Evolutionary conservation across 92 coral and sea anemone genomes (phyloP).

Genomic region (Muricea muricata): DNA sequence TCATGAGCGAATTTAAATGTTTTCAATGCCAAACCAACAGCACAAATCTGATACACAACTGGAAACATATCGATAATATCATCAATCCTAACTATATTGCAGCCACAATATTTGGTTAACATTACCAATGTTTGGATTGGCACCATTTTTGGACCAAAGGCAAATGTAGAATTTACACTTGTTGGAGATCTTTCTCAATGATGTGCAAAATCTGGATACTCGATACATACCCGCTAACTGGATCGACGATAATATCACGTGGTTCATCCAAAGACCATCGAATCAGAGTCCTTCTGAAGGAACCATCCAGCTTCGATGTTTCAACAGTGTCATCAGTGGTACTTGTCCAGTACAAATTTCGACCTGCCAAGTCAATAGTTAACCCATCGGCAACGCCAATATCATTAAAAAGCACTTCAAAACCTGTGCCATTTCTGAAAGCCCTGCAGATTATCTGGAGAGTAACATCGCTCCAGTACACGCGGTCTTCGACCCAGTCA

Average conservation of each 20-base stretch:
- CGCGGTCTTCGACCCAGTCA: conserved; percentile 64
- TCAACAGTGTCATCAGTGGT: conserved; percentile 33
- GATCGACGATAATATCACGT: conserved; percentile 66
- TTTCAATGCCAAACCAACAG: too few relatives aligned
- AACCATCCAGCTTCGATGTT: conserved; percentile 53
- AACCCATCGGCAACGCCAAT: conserved; percentile 60
- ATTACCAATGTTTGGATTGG: too few relatives aligned
- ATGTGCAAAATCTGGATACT: too few relatives aligned
- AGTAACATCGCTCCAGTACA: conserved; percentile 76
- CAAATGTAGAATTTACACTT: too few relatives aligned
- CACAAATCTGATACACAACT: too few relatives aligned
- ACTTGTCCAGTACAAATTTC: conserved; percentile 66
- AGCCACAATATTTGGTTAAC: too few relatives aligned
- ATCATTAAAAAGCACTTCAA: conserved; percentile 44
- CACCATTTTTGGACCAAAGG: too few relatives aligned
- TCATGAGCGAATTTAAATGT: too few relatives aligned
- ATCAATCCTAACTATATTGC: too few relatives aligned
- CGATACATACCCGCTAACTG: conserved; percentile 55
- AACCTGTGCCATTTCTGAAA: conserved; percentile 62
- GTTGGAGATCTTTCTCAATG: too few relatives aligned
- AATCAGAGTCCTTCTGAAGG: conserved; percentile 41
- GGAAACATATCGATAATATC: too few relatives aligned
- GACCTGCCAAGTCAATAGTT: conserved; percentile 54
- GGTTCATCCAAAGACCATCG: conserved; percentile 51
- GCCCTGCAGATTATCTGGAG: conserved; percentile 64